Evolutionary conservation across 2,797 vertebrate genomes (phyloP).

Genomic region (Novumbra hubbsi): DNA sequence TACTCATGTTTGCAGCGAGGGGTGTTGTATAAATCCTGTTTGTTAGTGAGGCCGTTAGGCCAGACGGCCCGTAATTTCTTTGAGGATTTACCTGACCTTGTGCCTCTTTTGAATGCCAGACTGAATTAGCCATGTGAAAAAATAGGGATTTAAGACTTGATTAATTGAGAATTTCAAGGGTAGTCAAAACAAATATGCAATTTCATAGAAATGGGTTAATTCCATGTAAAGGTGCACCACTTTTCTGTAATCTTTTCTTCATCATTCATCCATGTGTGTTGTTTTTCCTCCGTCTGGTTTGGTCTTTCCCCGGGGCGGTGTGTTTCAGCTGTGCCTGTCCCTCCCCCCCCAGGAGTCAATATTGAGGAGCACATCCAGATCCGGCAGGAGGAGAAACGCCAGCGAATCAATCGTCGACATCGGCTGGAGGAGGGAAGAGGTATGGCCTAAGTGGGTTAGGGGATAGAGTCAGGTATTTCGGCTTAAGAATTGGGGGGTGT

Average conservation of each 20-base stretch:
- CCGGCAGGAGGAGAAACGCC: slow-evolving; percentile 95
- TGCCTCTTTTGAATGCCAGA: background rate
- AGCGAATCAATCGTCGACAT: slow-evolving; percentile 92
- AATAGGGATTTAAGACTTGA: background rate
- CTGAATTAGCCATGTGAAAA: background rate
- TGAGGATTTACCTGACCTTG: background rate
- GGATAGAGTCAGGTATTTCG: no score
- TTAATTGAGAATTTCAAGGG: background rate
- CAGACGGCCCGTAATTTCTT: background rate
- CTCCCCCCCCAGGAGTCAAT: slow-evolving; percentile 93
- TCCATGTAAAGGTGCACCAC: slow-evolving; percentile 41
- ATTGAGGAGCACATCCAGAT: slow-evolving; percentile 98
- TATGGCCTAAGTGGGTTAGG: slow-evolving; percentile 59
- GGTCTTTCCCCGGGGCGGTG: slow-evolving; percentile 55
- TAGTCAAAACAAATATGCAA: background rate
- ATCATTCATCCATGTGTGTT: slow-evolving; percentile 68
- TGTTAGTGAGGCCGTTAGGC: background rate
- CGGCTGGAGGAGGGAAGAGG: slow-evolving; percentile 96
- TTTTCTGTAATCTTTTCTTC: slow-evolving; percentile 52
- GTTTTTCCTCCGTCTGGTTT: slow-evolving; percentile 37
- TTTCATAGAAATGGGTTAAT: background rate
- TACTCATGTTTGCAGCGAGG: background rate
- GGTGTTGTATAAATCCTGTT: background rate
- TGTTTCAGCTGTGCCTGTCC: slow-evolving; percentile 95
- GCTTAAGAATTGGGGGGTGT: no score